Evolutionary conservation across 2,888 invertebrate genomes (phyloP), one percentile per base, ranked within the genome.

Genomic region (Axea sp.): DNA sequence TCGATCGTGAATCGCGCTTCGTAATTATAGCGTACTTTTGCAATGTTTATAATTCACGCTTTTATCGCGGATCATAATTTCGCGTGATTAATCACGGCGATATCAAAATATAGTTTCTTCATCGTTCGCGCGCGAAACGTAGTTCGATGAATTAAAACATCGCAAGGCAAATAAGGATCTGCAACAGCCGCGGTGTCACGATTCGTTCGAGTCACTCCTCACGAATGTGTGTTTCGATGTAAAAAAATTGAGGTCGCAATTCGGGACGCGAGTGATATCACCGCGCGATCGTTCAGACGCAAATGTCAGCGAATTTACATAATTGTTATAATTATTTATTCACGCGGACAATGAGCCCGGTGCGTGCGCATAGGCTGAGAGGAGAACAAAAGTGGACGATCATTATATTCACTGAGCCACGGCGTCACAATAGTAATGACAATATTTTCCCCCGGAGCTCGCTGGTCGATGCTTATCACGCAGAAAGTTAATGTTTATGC

Each of bases 291-390:
- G 51, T 35, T 68, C 43, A 17, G 22, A 14, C 15, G 53, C 45
- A 60, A 69, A 69, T 69, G 69, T 60, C 69, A 60, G 24, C 19
- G 35, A 28, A 69, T 69, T 69, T 60, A 53, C 69, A 69, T 69
- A 69, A 69, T 69, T 69, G 53, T 60, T 45, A 45, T 53, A 69
- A 69, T 60, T 69, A 45, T 51, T 60, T 60, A 59, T 53, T 51
- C 68, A 45, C 45, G 39, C 39, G 8, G 45, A 33, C 68, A 51
- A 11, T 41, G 41, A 8, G 39, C 22, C 14, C 33, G 39, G 15
- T 22, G 17, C 31, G 5, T n/a, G 26, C 14, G 14, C 30, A 11
- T 5, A 15, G 3, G 8, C 12, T 5, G 14, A 31, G 41, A 11
- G 14, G 30, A 33, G 28, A 51, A 35, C 22, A 22, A 33, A 26